phyloP scores from a whole-genome alignment of 2,113 vertebrate species.

The Macheiramphus alcinus region DNA sequence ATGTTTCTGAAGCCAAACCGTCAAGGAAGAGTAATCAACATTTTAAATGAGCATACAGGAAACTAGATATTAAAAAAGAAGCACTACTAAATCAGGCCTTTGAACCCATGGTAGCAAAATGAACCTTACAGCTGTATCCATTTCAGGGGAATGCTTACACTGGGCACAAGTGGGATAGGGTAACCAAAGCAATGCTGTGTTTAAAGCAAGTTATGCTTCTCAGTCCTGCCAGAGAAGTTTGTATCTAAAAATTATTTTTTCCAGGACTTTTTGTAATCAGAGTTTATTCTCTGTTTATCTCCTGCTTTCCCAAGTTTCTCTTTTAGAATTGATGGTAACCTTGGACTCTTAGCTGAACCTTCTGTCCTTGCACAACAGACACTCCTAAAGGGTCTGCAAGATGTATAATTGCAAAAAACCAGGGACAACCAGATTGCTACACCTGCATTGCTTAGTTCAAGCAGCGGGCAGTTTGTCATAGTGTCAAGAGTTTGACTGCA shows the following conservation, averaged over 20 bases:
- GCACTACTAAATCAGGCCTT: constrained; percentile 5
- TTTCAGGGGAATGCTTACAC: neutral
- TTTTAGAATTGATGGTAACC: neutral
- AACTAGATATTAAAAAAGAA: neutral
- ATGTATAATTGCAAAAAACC: neutral
- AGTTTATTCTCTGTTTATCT: neutral
- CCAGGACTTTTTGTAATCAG: neutral
- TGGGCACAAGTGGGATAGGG: neutral
- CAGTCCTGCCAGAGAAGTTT: neutral
- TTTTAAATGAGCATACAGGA: constrained; percentile 30
- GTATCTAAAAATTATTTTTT: neutral
- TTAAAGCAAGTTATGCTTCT: neutral
- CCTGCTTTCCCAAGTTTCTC: neutral
- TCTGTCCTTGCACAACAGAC: neutral
- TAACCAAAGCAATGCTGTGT: neutral
- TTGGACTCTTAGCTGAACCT: neutral
- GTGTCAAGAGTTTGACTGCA: neutral
- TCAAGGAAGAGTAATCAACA: constrained; percentile 47
- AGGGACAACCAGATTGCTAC: neutral
- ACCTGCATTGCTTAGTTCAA: neutral
- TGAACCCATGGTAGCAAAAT: neutral
- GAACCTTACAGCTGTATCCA: neutral
- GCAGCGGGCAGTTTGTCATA: neutral
- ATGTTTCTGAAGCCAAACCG: constrained; percentile 40
- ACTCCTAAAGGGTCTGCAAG: neutral